Evolutionary conservation across 2,113 vertebrate genomes (phyloP).

Genomic region (Phrynosoma blainvillii): DNA sequence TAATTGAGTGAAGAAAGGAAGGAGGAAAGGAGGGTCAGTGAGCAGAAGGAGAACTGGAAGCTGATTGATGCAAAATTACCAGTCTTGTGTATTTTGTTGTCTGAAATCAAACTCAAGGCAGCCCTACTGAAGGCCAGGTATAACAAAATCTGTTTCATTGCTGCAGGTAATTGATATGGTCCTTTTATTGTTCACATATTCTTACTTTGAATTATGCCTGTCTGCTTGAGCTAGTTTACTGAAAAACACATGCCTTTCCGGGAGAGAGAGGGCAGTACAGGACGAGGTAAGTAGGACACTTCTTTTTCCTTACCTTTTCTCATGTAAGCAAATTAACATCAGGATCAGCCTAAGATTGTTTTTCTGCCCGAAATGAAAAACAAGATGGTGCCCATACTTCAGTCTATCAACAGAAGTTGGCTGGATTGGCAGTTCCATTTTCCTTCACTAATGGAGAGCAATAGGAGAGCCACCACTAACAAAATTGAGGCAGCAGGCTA

Average conservation of each 20-base stretch:
- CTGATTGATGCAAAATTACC: neutral
- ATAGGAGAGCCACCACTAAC: neutral
- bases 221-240: neutral
- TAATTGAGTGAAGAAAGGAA: no score
- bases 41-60: neutral
- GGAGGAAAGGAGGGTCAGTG: no score
- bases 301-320: neutral
- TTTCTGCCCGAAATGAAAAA: no score
- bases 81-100: neutral
- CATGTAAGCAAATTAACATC: neutral
- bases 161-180: neutral
- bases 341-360: no score
- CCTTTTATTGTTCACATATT: neutral
- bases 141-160: neutral
- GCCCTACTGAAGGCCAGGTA: neutral
- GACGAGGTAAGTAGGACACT: neutral
- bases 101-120: neutral
- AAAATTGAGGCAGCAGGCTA: neutral
- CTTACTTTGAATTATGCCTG: neutral
- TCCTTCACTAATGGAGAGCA: no score
- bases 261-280: neutral
- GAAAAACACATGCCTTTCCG: neutral
- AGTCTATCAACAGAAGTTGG: no score
- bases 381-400: no score
- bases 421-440: no score